A percentile compares a stretch with the other conserved stretches of the same genome.
Conservation (phyloP, 2,113 vertebrate species). For the Sula dactylatra region DNA sequence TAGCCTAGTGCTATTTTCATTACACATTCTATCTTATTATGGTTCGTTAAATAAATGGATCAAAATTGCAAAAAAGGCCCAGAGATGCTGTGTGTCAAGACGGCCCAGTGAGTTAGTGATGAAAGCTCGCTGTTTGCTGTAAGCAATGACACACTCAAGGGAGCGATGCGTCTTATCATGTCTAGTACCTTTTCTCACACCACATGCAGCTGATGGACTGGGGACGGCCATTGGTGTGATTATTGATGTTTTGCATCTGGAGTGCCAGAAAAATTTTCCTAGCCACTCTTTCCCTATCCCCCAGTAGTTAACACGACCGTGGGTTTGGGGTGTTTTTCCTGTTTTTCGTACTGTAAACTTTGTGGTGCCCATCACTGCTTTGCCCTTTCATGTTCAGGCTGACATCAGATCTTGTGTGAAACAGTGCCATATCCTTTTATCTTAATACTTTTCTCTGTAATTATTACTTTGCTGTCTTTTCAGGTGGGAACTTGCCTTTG, state of each 20-base stretch:
- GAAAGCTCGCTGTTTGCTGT: neutral
- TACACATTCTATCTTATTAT: neutral
- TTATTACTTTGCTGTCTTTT: slow-evolving; percentile 36
- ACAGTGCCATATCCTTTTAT: slow-evolving; percentile 33
- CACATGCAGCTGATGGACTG: neutral
- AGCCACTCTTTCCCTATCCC: neutral
- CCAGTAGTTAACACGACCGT: neutral
- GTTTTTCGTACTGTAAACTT: neutral
- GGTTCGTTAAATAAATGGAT: neutral
- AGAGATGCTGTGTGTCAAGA: neutral
- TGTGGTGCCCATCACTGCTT: neutral
- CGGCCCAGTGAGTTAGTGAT: neutral
- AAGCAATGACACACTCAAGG: neutral
- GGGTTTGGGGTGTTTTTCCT: neutral
- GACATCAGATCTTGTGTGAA: slow-evolving; percentile 13
- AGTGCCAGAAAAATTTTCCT: neutral
- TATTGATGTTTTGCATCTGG: neutral
- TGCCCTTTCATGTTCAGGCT: slow-evolving; percentile 36
- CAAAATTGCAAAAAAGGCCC: neutral
- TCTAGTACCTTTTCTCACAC: neutral
- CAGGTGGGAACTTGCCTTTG: slow-evolving; percentile 39
- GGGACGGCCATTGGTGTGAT: neutral
- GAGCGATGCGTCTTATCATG: neutral
- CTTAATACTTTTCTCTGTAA: slow-evolving; percentile 24
- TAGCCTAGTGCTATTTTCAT: no score